Evolutionary conservation across 2,797 vertebrate species (phyloP), one percentile per base, ranked within the genome.

Genomic region (Emydoidea blandingii): DNA sequence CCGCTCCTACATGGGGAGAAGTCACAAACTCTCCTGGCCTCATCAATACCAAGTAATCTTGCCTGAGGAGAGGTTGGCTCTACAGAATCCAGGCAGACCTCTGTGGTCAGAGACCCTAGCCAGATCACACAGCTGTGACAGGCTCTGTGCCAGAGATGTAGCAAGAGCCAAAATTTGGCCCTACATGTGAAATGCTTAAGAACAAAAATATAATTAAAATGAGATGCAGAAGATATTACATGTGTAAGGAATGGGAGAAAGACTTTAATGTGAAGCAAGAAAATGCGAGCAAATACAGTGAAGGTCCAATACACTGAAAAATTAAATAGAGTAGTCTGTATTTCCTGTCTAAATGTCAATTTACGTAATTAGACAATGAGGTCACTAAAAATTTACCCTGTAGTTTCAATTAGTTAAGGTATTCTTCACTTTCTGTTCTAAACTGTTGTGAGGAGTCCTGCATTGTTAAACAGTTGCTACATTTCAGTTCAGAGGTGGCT

Each of bases 301-400:
- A 68, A 37, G 19, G n/a, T 68, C n/a, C 65, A 68, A 23, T 21
- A 37, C n/a, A 68, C 19, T 37, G 65, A 37, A 37, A 68, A 68
- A 68, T 68, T 68, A 37, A 68, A 68, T 62, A 34, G 34, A 68
- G 31, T 65, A 65, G 62, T 65, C 19, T 72, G 19, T 87, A 37
- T 59, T 6, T 87, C 81, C 56, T 62, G 31, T 37, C 50, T 34
- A 72, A 80, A 41, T 89, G 86, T 85, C 1, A 0, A 21, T 86
- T 90, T 72, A 79, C 81, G 89, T 90, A 83, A 83, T 7, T 76
- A 29, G 87, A 81, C 62, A 85, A 37, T 21, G n/a, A 1, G 87
- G 87, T 90, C 92, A 88, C 59, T 93, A 87, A 94, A 68, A 31
- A 84, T 93, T 94, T 94, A 52, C 93, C 88, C 88, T 31, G 88